Base-by-base conservation (phyloP, 2,888 invertebrate genomes). In the Heliconius erato region DNA sequence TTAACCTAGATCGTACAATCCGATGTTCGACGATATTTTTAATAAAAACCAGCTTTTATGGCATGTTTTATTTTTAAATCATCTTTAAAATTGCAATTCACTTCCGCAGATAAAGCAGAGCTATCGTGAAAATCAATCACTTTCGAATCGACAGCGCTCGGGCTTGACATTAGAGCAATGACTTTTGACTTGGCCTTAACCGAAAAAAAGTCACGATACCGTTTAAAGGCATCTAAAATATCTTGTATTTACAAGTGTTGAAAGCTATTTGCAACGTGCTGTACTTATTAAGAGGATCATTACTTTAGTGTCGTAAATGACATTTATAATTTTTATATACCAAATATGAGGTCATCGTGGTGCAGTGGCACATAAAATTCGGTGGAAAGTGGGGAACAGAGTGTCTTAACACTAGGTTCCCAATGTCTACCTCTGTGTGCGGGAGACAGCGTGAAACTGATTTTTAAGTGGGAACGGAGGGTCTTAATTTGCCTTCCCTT, bases 141-240 rank as follows among this genome's bases (percentile, higher is more conserved):
- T 91, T 91, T 91, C 89, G 88, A 91, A 92, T 91, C 87, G 87
- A 86, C 85, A 85, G 86, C 84, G 84, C 82, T 88, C 86, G 85
- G 85, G 89, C 88, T 89, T 89, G 86, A 83, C 83, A 85, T 82
- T 79, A 82, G 81, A 84, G 82, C 79, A 85, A 85, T 85, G 84
- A 86, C 81, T 84, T 72, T 59, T 74, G 32, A 80, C 69, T 79
- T 83, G 67, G 65, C 74, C 71, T 71, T 44, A 63, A 63, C 63
- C 63, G 12, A 44, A 68, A 76, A 79, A 85, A 82, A 67, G n/a
- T 74, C 65, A 49, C 74, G 28, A 40, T 44, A 26, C 44, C n/a
- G 40, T 32, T 35, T 54, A 49, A 74, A 49, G 19, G 23, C 26
- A 28, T 65, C 65, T 65, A 78, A 44, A 26, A 65, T 63, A n/a